phyloP scores from a whole-genome alignment of 2,888 invertebrate species.

The Pardosa pseudoannulata region DNA sequence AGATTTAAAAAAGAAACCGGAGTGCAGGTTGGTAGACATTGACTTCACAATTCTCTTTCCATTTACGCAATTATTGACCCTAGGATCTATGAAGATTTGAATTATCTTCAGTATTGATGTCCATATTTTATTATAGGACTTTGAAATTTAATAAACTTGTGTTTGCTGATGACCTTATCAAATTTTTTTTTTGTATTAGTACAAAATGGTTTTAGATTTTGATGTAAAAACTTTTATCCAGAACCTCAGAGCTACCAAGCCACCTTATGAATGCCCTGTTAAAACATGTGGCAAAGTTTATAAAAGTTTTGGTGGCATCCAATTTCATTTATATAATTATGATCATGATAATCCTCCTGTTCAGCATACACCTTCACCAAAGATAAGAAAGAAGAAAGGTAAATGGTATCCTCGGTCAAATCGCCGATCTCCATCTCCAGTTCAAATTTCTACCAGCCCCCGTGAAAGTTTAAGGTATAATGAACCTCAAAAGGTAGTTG shows the following conservation, averaged over 20 bases:
- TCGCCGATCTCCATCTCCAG: conserved; percentile 77
- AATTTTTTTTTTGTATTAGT: background rate
- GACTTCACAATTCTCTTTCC: background rate
- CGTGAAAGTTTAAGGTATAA: conserved; percentile 88
- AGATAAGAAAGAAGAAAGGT: conserved; percentile 71
- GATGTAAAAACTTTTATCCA: conserved; percentile 91
- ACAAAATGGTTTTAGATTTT: conserved; percentile 86
- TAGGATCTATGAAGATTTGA: background rate
- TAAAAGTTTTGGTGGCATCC: conserved; percentile 90
- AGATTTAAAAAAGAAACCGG: conserved; percentile 27
- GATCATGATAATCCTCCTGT: conserved; percentile 86
- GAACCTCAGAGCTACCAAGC: conserved; percentile 87
- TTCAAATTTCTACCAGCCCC: conserved; percentile 76
- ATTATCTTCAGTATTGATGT: background rate
- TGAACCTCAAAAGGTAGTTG: conserved; percentile 89
- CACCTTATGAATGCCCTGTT: conserved; percentile 91
- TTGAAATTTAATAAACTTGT: background rate
- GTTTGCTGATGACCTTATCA: background rate
- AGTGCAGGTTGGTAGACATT: conserved; percentile 59
- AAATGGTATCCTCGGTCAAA: conserved; percentile 76
- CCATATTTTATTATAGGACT: background rate
- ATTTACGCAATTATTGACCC: background rate
- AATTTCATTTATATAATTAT: conserved; percentile 89
- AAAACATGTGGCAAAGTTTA: conserved; percentile 90
- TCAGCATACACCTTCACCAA: conserved; percentile 78